A percentile compares a stretch with the other conserved stretches of the same genome.
phyloP scores from a whole-genome alignment of 2,797 vertebrate genomes.

The Gadopsis bispinosus region DNA sequence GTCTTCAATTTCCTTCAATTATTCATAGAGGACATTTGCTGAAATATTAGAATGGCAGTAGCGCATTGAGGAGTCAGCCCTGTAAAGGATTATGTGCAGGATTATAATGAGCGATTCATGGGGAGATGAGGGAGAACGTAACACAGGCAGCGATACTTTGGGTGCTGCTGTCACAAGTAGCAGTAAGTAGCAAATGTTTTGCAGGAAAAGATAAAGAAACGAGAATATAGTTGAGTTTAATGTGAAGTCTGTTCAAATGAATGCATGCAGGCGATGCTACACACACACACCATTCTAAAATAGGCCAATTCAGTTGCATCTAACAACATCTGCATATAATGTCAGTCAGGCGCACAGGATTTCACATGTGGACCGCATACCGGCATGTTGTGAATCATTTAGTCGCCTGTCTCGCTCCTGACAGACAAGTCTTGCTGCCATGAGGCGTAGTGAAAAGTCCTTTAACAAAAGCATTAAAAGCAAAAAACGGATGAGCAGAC shows the following conservation, averaged over 20 bases:
- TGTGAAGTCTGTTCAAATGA: not conserved
- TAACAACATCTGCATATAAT: slow-evolving; percentile 16
- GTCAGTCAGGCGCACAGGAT: slow-evolving; percentile 21
- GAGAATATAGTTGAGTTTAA: not conserved
- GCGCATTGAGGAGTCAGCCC: slow-evolving; percentile 25
- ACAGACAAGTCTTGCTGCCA: slow-evolving; percentile 14
- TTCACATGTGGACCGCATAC: slow-evolving; percentile 55
- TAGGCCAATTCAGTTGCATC: slow-evolving; percentile 1
- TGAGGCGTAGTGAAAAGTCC: not conserved
- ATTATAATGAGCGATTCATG: slow-evolving; percentile 57
- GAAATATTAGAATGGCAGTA: slow-evolving; percentile 50
- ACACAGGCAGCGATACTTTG: slow-evolving; percentile 20
- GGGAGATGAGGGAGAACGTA: slow-evolving; percentile 24
- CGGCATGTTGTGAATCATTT: slow-evolving; percentile 59
- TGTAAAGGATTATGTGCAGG: slow-evolving; percentile 22
- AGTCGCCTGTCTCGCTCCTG: slow-evolving; percentile 14
- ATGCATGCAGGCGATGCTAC: not conserved
- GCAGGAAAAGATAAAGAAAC: slow-evolving; percentile 7
- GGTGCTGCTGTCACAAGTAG: not conserved
- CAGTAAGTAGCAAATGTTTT: not conserved
- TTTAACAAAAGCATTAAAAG: not conserved
- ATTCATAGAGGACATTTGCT: slow-evolving; percentile 69
- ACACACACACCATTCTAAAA: slow-evolving; percentile 21
- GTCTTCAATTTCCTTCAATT: slow-evolving; percentile 70
- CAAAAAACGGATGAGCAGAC: not conserved